phyloP scores from a whole-genome alignment of 2,113 vertebrate species.

The Gambusia holbrooki region DNA sequence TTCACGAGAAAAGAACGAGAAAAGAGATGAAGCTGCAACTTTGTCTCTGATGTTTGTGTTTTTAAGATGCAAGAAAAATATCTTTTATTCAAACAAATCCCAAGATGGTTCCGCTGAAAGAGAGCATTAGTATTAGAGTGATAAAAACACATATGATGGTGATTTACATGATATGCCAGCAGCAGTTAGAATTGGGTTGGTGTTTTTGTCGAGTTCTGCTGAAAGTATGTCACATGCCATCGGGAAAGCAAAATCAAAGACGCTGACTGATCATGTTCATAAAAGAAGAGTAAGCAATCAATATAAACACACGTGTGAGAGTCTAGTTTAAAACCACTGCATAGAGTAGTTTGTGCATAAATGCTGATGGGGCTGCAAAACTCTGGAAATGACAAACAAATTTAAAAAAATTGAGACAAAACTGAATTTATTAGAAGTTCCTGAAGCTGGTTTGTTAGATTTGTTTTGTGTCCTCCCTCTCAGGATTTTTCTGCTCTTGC shows the following conservation, averaged over 20 bases:
- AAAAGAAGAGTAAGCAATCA: background rate
- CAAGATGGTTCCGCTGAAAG: background rate
- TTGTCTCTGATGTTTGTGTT: slow-evolving; percentile 8
- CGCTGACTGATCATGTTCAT: background rate
- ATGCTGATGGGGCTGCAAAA: background rate
- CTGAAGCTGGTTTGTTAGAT: background rate
- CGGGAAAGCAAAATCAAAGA: too few species aligned
- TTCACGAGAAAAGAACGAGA: slow-evolving; percentile 1
- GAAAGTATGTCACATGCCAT: too few species aligned
- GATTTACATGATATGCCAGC: background rate
- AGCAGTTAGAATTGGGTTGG: background rate
- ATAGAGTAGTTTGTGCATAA: background rate
- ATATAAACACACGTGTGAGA: background rate
- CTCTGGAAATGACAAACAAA: background rate
- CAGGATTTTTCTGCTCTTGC: slow-evolving; percentile 3
- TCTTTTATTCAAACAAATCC: background rate
- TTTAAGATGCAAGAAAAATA: slow-evolving; percentile 7
- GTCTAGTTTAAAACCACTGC: background rate
- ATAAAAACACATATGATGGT: too few species aligned
- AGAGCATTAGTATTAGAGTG: too few species aligned
- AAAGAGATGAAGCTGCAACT: background rate
- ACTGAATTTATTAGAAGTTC: background rate
- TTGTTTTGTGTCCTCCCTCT: background rate
- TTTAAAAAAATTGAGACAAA: background rate
- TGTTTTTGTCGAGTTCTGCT: too few species aligned